Base-by-base conservation (phyloP, 1,140 invertebrate genomes). In the Drosophila pandora region DNA sequence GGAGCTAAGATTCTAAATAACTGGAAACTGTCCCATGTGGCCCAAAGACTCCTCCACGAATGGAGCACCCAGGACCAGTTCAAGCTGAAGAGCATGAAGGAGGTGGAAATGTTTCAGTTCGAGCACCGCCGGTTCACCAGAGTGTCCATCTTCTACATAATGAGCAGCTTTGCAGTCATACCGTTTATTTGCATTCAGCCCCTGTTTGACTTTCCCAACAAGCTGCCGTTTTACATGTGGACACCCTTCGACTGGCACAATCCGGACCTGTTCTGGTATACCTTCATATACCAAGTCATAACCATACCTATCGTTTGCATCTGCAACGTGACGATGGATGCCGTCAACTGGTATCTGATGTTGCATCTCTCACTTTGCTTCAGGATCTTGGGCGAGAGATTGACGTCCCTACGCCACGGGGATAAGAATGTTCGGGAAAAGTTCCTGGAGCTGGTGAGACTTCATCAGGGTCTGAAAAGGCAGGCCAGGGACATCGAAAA, bases 301-400 rank as follows among this genome's bases (percentile, higher is more conserved):
- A 61, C 60, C 0, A 48, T 78, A 28, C 61, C 70, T 4, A 23
- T 79, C 21, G 32, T 67, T 2, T 80, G 75, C 2, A 1, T 79
- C 0, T 50, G 67, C 1, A 83, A 89, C 21, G 13, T 76, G 3
- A 43, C 50, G 1, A 17, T 80, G 34, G 84, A 89, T 34, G 48
- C 54, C 43, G 39, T 88, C 0, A 70, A 78, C 17, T 88, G 83
- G 37, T 89, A 88, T 68, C 49, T 84, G n/a, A 73, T 89, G 57
- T 41, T 81, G 8, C 74, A 89, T 45, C 28, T 88, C 2, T 79
- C 85, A 0, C 52, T 84, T 0, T 64, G 72, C 5, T 48, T 89
- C 12, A 41, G 64, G n/a, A 41, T 88, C 47, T 21, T 89, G 45
- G 84, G 83, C 0, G 48, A 70, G 10, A 78, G 85, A 17, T 64